Conservation (phyloP, 2,888 invertebrate genomes). For the Prosopocoilus inquinatus region DNA sequence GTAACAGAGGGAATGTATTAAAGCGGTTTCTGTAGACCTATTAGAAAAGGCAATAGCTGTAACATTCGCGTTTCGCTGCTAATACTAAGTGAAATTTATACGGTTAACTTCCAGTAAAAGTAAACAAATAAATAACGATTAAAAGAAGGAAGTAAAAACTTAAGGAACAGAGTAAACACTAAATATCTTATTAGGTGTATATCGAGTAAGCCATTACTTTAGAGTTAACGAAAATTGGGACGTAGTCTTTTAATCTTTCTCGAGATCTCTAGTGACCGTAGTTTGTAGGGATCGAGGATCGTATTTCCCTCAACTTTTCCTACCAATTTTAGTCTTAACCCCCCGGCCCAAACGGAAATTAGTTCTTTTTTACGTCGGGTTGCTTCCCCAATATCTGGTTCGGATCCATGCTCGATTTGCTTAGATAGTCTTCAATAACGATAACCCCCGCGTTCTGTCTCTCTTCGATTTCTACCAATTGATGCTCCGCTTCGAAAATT, state of each 20-base stretch:
- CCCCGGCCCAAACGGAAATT: conserved; percentile 46
- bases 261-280: conserved; percentile 43
- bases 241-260: conserved; percentile 41
- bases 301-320: conserved; percentile 35
- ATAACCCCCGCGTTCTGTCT: conserved; percentile 29
- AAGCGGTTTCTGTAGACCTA: too few species aligned
- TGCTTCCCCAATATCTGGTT: conserved; percentile 45
- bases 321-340: conserved; percentile 44
- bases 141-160: conserved; percentile 12
- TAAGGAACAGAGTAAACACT: conserved; percentile 35
- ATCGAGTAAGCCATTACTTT: conserved; percentile 32
- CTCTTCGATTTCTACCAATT: conserved; percentile 14
- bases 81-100: background rate
- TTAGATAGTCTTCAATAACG: conserved; percentile 40
- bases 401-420: conserved; percentile 44
- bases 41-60: too few species aligned
- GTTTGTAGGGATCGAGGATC: conserved; percentile 38
- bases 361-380: conserved; percentile 47
- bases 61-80: too few species aligned
- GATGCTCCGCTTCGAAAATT: conserved; percentile 13
- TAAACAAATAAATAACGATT: conserved; percentile 28
- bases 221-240: conserved; percentile 36
- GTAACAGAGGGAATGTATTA: too few species aligned
- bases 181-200: conserved; percentile 40
- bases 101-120: conserved; percentile 1